Base-by-base conservation (phyloP, 1,140 invertebrate genomes). In the Drosophila pseudoananassae region DNA sequence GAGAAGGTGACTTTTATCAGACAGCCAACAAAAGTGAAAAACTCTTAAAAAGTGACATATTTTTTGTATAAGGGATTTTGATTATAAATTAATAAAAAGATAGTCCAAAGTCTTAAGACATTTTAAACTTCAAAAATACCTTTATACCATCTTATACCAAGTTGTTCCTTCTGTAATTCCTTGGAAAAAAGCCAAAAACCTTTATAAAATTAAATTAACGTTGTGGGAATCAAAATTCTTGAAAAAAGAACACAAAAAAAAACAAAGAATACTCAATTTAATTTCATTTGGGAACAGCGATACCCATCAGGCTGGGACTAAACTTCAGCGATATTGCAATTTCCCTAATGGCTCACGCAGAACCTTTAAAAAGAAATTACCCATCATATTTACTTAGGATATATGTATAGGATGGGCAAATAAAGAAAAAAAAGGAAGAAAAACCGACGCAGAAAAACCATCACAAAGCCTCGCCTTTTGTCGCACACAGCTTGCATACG, bases 331-430 rank as follows among this genome's bases (percentile, higher is more conserved):
- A 66, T 64, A 87, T 87, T 81, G 78, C 69, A 78, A 85, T 87
- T 85, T 77, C 45, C 68, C 74, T 87, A 87, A 85, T 82, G 83
- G 83, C 82, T 59, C 82, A 87, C 83, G 70, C 69, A 87, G 56
- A 70, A 65, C 77, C 82, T 87, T 84, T 87, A 85, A 85, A 81
- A 87, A 78, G 74, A 78, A 85, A 85, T 85, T 85, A 87, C 81
- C 82, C 77, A 85, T 85, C 74, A 82, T 85, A 88, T 85, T 85
- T 88, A 85, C 78, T 78, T 87, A 82, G 73, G 81, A 70, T 70
- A 49, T 70, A 49, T 29, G 49, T 70, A 49, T 29, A 45, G 43
- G 78, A 43, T 75, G 78, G 68, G 64, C 64, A 36, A 45, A 63
- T 61, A 58, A 51, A 57, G 46, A 27, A 33, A 14, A 43, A 31